These are phyloP conservation scores for Nothura maculosa DNA, from an alignment of 2,797 vertebrate genomes.

Conservation along the genomic window DNA sequence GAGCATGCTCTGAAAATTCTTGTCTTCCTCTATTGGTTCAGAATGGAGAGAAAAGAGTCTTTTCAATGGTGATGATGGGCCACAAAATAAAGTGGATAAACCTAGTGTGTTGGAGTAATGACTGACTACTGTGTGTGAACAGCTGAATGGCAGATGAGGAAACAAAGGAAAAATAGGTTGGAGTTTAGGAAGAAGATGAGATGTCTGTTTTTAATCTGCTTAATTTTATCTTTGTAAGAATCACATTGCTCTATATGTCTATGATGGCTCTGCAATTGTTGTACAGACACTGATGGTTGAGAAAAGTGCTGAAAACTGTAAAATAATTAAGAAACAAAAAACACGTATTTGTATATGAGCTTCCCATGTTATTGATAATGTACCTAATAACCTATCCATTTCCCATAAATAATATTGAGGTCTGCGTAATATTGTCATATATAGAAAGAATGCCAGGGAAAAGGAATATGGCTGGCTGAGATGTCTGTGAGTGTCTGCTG, in stretches of 20 bases:
- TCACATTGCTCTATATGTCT: background rate
- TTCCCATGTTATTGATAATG: background rate
- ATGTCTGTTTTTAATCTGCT: background rate
- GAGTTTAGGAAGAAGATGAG: background rate
- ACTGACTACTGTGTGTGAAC: background rate
- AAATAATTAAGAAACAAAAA: background rate
- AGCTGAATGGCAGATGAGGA: background rate
- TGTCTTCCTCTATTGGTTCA: background rate
- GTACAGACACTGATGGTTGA: background rate
- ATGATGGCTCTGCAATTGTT: background rate
- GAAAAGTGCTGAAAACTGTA: background rate
- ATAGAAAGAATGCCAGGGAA: background rate
- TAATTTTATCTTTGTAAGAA: background rate
- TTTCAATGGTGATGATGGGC: background rate
- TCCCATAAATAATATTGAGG: background rate
- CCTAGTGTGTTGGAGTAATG: background rate
- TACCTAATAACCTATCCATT: background rate
- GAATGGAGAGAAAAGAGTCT: conserved; percentile 9
- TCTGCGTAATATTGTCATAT: background rate
- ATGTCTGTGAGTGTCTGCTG: background rate
- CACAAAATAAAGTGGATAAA: background rate
- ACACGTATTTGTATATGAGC: background rate
- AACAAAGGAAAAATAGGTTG: background rate
- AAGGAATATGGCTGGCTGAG: background rate
- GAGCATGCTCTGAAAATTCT: background rate